phyloP scores from a whole-genome alignment of 2,113 vertebrate genomes.

The Columbina picui region DNA sequence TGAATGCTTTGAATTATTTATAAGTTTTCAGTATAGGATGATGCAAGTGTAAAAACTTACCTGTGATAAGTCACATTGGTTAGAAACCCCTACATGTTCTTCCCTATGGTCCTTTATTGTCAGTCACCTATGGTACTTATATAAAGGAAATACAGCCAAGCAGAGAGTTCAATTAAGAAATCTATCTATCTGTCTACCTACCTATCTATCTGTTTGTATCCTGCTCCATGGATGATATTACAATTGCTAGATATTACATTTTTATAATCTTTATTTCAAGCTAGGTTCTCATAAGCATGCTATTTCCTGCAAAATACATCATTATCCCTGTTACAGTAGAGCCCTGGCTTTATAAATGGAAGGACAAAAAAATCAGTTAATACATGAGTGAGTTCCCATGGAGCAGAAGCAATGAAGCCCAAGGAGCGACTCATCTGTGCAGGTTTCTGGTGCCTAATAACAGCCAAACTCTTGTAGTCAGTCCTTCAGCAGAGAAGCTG shows the following conservation, averaged over 20 bases:
- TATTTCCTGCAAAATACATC: neutral
- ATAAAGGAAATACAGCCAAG: neutral
- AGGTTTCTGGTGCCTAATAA: constrained; percentile 15
- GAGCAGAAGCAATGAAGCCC: constrained; percentile 31
- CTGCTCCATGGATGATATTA: neutral
- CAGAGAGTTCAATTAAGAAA: constrained; percentile 3
- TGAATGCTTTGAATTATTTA: constrained; percentile 45
- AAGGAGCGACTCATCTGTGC: neutral
- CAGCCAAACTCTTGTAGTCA: neutral
- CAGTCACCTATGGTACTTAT: neutral
- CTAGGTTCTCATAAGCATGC: neutral
- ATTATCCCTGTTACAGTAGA: constrained; percentile 31
- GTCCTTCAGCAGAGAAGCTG: neutral
- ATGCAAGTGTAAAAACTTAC: neutral
- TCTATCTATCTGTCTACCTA: neutral
- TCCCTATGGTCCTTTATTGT: neutral
- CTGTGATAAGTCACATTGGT: neutral
- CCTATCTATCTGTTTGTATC: constrained; percentile 5
- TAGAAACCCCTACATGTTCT: neutral
- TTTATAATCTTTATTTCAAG: constrained; percentile 21
- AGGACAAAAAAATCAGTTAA: constrained; percentile 6
- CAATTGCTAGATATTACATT: neutral
- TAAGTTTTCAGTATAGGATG: neutral
- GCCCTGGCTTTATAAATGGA: neutral
- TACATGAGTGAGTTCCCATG: neutral